A percentile compares a stretch with the other conserved stretches of the same genome.
These are phyloP conservation scores for Acrobasis consociella DNA, from an alignment of 2,888 invertebrate genomes.

Conservation along the genomic window DNA sequence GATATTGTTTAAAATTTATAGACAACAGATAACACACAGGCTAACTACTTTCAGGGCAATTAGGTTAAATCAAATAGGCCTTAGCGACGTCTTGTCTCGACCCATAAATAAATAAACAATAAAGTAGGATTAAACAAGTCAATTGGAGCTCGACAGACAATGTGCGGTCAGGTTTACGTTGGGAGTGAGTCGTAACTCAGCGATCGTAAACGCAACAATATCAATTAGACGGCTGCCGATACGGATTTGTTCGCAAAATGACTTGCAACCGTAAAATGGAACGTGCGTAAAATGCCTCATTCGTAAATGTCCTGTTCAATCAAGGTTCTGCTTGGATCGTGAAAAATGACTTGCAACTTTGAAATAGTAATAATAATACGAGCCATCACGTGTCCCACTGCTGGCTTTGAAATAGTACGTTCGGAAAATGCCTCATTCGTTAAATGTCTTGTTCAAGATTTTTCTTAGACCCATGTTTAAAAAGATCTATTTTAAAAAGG, in stretches of 20 bases:
- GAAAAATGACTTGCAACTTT: no score
- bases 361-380: no score
- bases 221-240: conserved; percentile 73
- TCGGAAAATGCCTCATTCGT: neutral
- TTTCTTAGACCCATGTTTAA: no score
- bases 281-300: neutral
- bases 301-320: no score
- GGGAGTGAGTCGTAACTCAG: conserved; percentile 70
- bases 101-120: conserved; percentile 76
- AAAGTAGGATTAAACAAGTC: conserved; percentile 77
- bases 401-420: neutral
- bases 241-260: neutral
- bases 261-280: neutral
- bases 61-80: conserved; percentile 13
- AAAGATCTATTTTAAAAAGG: no score
- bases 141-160: conserved; percentile 73
- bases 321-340: no score
- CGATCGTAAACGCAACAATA: conserved; percentile 82
- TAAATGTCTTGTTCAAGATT: no score
- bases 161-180: conserved; percentile 79
- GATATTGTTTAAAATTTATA: no score
- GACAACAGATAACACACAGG: neutral
- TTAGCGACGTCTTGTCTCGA: conserved; percentile 27
- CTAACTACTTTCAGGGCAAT: conserved; percentile 1
- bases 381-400: no score